Base-by-base conservation (phyloP, 2,888 invertebrate species). In the Chloroclystis v-ata region DNA sequence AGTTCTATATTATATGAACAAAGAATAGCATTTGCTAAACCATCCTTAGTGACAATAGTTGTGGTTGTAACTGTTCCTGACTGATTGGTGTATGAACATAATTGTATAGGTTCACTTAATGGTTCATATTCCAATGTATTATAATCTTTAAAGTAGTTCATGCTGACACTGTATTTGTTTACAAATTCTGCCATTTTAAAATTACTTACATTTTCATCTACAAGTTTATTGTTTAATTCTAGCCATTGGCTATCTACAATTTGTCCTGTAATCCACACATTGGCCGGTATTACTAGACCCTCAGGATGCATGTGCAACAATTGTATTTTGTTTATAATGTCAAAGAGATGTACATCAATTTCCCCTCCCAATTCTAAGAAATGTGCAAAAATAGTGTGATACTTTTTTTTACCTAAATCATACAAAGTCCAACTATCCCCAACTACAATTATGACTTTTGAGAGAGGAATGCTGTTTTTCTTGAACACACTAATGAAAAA, bases 171-270 rank as follows among this genome's bases (percentile, higher is more conserved):
- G 69, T 89, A 92, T 57, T 83, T 78, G 60, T 92, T 92, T 28
- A 92, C 84, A 51, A 83, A 80, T 33, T 81, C 69, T 2, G 89
- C 89, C 47, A 92, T 86, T 54, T 78, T 80, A 56, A 88, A 91
- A 37, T 80, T 75, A 43, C 84, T 82, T 1, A 90, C 75, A 72
- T 92, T 91, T 20, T 74, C 74, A 67, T 91, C 90, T 56, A 87
- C 75, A 0, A 92, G 86, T 48, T 75, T 78, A 59, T 91, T 90
- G 63, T 89, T 90, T 40, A 83, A 77, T 48, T 90, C 83, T 28
- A 93, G 69, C 84, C 91, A 91, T 20, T 85, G 69, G 4, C 92
- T 91, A 57, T 87, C 75, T n/a, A 91, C 82, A n/a, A 92, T 64
- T 58, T 91, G 89, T 1, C 89, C 89, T 50, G 89, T 74, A 8